These are phyloP conservation scores for Lindbergichthys nudifrons DNA, from an alignment of 2,797 vertebrate genomes.

Conservation along the genomic window DNA sequence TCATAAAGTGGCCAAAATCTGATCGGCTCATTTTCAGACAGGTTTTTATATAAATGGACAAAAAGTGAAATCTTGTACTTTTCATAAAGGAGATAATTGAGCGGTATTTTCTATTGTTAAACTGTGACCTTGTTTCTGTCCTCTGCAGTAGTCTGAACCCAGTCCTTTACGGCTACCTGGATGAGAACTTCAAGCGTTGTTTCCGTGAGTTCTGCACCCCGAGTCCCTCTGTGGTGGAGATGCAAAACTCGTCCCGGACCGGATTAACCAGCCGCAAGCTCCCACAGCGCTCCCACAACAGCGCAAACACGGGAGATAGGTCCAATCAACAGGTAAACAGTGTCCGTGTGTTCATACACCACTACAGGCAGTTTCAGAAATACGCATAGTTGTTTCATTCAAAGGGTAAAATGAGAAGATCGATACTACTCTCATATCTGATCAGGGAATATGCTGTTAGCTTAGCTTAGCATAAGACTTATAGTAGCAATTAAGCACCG, in stretches of 20 bases:
- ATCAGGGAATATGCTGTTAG: not conserved
- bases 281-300: slow-evolving; percentile 86
- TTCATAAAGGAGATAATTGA: not conserved
- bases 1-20: no score
- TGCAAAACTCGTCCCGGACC: slow-evolving; percentile 92
- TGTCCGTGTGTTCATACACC: not conserved
- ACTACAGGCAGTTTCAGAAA: not conserved
- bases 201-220: slow-evolving; percentile 98
- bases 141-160: slow-evolving; percentile 91
- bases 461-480: not conserved
- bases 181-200: slow-evolving; percentile 99
- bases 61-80: not conserved
- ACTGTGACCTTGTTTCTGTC: not conserved
- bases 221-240: slow-evolving; percentile 90
- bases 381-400: not conserved
- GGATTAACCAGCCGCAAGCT: slow-evolving; percentile 87
- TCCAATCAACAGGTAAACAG: slow-evolving; percentile 92
- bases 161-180: slow-evolving; percentile 97
- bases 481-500: not conserved
- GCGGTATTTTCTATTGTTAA: not conserved
- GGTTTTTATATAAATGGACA: no score
- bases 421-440: not conserved
- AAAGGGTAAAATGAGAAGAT: not conserved
- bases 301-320: slow-evolving; percentile 91
- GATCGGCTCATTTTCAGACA: no score